These are phyloP conservation scores for Epirrita christyi DNA, from an alignment of 2,888 invertebrate genomes.

Conservation along the genomic window DNA sequence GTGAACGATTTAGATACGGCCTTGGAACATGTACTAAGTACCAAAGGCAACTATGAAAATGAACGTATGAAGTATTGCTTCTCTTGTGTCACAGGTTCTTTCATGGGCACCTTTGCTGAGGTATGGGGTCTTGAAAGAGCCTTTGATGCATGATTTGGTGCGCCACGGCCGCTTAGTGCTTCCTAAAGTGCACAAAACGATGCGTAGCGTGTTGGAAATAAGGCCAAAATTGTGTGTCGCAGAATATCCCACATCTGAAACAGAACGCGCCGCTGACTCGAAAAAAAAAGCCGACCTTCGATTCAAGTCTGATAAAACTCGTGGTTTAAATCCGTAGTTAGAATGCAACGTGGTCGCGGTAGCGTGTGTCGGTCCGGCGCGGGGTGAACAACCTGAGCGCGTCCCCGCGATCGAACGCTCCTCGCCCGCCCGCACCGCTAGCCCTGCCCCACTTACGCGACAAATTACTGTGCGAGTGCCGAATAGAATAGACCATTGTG, in stretches of 20 bases:
- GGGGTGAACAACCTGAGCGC: constrained; percentile 78
- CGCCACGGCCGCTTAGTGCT: too few relatives aligned
- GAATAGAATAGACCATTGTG: constrained; percentile 29
- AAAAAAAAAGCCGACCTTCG: constrained; percentile 19
- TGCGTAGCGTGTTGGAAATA: background rate
- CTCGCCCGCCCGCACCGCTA: constrained; percentile 46
- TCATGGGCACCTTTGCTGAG: too few relatives aligned
- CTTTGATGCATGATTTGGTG: too few relatives aligned
- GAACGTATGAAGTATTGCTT: too few relatives aligned
- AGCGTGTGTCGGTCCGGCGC: constrained; percentile 51
- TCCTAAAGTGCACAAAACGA: too few relatives aligned
- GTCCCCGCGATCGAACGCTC: constrained; percentile 74
- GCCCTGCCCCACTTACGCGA: constrained; percentile 50
- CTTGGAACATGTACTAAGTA: too few relatives aligned
- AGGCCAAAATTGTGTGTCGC: background rate
- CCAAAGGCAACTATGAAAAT: too few relatives aligned
- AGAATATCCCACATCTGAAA: constrained; percentile 1
- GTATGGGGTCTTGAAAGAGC: too few relatives aligned
- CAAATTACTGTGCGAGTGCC: constrained; percentile 51
- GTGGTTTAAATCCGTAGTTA: constrained; percentile 38
- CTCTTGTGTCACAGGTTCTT: too few relatives aligned
- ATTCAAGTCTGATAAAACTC: constrained; percentile 15
- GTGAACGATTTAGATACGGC: too few relatives aligned
- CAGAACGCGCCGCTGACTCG: constrained; percentile 4
- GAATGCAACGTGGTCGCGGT: constrained; percentile 55